These are phyloP conservation scores for Carduelis carduelis DNA, from an alignment of 2,797 vertebrate species.

Conservation along the genomic window DNA sequence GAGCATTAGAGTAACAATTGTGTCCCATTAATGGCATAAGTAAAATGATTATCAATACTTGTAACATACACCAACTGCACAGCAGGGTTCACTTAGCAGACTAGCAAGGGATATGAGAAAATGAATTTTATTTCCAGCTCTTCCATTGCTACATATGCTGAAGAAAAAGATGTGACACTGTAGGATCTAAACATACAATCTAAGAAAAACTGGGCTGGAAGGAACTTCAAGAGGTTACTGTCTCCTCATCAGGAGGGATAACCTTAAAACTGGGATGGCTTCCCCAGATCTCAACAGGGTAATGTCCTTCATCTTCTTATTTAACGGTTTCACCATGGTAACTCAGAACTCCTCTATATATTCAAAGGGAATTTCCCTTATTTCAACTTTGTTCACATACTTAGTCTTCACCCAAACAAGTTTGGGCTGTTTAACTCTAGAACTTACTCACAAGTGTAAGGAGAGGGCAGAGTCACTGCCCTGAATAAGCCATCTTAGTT, in stretches of 20 bases:
- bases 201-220: not conserved
- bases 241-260: not conserved
- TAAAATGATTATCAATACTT: not conserved
- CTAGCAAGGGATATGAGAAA: not conserved
- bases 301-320: not conserved
- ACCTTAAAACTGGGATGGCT: not conserved
- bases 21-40: not conserved
- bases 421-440: not conserved
- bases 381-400: not conserved
- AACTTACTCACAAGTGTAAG: not conserved
- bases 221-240: not conserved
- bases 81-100: not conserved
- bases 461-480: not conserved
- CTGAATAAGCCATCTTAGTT: not conserved
- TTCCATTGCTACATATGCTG: not conserved
- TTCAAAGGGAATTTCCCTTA: not conserved
- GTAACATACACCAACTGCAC: not conserved
- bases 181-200: not conserved
- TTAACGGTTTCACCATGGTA: not conserved
- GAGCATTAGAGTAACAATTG: not conserved
- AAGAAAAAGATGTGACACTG: accelerated
- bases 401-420: not conserved
- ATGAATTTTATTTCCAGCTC: not conserved
- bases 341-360: not conserved
- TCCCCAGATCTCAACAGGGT: not conserved